Evolutionary conservation across 1,140 invertebrate genomes (phyloP).

Genomic region (Musca vetustissima): DNA sequence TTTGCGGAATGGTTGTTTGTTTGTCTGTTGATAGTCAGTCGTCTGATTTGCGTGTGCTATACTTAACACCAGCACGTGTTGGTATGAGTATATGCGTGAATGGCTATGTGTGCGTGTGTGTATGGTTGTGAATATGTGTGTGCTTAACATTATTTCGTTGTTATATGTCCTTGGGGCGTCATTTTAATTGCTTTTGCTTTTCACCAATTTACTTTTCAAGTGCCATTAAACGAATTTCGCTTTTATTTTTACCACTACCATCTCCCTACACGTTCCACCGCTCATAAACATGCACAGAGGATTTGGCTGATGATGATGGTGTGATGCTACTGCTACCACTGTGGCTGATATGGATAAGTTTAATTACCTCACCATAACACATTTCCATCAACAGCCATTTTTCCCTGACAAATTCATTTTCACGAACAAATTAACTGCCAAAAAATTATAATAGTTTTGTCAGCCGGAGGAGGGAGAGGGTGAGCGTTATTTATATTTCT

Average conservation of each 20-base stretch:
- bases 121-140: not conserved
- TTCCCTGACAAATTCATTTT: not conserved
- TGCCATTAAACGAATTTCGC: constrained; percentile 47
- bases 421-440: too few relatives aligned
- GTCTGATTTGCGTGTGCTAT: not conserved
- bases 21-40: too few relatives aligned
- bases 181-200: constrained; percentile 53
- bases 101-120: too few relatives aligned
- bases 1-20: not conserved
- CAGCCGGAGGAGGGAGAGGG: too few relatives aligned
- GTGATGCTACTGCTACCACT: not conserved
- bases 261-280: not conserved
- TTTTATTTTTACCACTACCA: constrained; percentile 23
- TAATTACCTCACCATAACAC: not conserved
- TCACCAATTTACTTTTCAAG: constrained; percentile 55
- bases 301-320: not conserved
- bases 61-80: not conserved
- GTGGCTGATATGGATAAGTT: not conserved
- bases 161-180: constrained; percentile 56
- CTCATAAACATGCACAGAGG: not conserved
- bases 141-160: constrained; percentile 27
- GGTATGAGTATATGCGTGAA: too few relatives aligned
- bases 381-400: not conserved
- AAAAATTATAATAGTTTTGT: too few relatives aligned
- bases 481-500: too few relatives aligned